phyloP scores from a whole-genome alignment of 2,888 invertebrate species.

The Drosophila mimica region DNA sequence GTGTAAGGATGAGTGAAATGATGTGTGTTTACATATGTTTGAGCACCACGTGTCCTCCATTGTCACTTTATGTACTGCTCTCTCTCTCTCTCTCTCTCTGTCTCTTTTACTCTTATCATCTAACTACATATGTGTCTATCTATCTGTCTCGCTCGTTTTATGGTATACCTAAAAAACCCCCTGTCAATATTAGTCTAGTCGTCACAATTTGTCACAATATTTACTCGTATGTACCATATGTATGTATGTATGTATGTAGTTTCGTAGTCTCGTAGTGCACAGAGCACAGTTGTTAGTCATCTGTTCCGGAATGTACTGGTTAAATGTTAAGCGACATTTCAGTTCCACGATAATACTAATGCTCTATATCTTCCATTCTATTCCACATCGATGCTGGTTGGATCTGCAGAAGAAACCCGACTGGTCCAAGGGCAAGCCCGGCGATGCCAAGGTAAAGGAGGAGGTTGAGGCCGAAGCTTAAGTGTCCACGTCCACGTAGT shows the following conservation, averaged over 20 bases:
- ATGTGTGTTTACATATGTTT: conserved; percentile 54
- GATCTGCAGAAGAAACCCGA: conserved; percentile 94
- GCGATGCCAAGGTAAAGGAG: conserved; percentile 94
- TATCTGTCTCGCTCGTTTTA: conserved; percentile 29
- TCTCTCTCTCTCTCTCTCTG: conserved; percentile 15
- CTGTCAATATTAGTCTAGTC: conserved; percentile 33
- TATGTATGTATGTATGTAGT: conserved; percentile 34
- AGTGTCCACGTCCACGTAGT: conserved; percentile 86
- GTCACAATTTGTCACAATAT: conserved; percentile 11
- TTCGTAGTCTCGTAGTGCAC: conserved; percentile 53
- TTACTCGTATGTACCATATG: conserved; percentile 17
- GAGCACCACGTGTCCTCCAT: conserved; percentile 61
- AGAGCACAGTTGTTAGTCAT: conserved; percentile 49
- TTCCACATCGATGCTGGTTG: conserved; percentile 8
- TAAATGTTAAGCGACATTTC: conserved; percentile 31
- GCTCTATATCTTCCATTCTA: conserved; percentile 4
- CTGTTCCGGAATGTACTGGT: conserved; percentile 52
- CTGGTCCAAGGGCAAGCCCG: conserved; percentile 96
- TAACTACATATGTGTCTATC: conserved; percentile 16
- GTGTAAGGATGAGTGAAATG: conserved; percentile 82
- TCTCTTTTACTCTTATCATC: conserved; percentile 25
- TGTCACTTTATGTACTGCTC: conserved; percentile 42
- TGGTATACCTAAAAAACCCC: conserved; percentile 16
- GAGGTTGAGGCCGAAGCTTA: conserved; percentile 94
- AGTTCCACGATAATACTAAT: conserved; percentile 29